Base-by-base conservation (phyloP, 2,113 vertebrate species). In the Oxygymnocypris stewartii region DNA sequence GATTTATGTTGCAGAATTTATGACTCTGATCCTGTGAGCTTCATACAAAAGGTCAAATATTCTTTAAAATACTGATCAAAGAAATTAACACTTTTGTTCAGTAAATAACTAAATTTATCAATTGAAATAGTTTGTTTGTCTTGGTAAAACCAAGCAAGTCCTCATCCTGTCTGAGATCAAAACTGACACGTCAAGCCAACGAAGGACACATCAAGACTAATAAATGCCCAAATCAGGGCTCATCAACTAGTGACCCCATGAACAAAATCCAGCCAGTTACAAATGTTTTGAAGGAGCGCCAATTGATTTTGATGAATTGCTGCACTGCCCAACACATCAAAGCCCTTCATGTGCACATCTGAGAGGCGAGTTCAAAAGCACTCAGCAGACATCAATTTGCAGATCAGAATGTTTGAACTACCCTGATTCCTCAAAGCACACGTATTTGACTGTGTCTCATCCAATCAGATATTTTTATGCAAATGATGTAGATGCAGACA, bases 251-350 rank as follows among this genome's bases (percentile, higher is more conserved):
- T 42, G 0, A 25, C 23, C 12, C 73, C 10, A 42, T 73, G 23
- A 73, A 42, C 10, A 0, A 25, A 61, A 14, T 63, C 4, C 11
- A 7, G 16, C 18, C 51, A 40, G 23, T n/a, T 61, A 42, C 57
- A 61, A 42, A 63, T 80, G 18, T 16, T 42, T 13, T 42, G 13
- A 42, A 40, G 11, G 20, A n/a, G 23, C 11, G n/a, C 61, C 37
- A 20, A 80, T 25, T 80, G 57, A 80, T 80, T 80, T 16, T 63
- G 79, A 61, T 25, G 23, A 80, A 80, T 80, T 13, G 6, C 20
- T 80, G 79, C 57, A 9, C 57, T 61, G 35, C 78, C 57, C 13
- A 61, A 63, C 42, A 80, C 23, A 80, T 63, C 57, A 80, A 42
- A 80, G 57, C 35, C 0, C 23, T n/a, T 63, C 13, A 13, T 80